Base-by-base conservation (phyloP, 2,888 invertebrate genomes). In the Anodontia alba region DNA sequence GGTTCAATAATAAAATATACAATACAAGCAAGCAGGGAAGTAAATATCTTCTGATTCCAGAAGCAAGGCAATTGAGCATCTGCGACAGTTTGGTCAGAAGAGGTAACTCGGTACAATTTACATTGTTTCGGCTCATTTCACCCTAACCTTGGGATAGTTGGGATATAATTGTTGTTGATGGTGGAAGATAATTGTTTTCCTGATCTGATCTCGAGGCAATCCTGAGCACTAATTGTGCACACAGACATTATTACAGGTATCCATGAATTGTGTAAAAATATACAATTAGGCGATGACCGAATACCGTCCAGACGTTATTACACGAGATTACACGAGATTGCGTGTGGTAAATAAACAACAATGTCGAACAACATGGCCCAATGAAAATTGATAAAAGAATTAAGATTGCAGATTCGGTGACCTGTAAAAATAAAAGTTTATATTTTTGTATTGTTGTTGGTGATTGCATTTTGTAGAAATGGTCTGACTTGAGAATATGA, bases 261-360 rank as follows among this genome's bases (percentile, higher is more conserved):
- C 15, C 12, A 26, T 20, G 17, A 31, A 33, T 29, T 62, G 7
- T 62, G 33, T 31, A 33, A 23, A 29, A 62, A 62, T 62, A 62
- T 62, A 33, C 33, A 33, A 33, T 62, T 62, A 62, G 33, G 33
- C 8, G 33, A 29, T 20, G 31, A 62, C 29, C 62, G 29, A 5
- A 33, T 33, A 33, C 62, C 33, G 33, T 31, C 62, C 62, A 62
- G 62, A 62, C 62, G 33, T 62, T 20, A 62, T 62, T 62, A 62
- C 20, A 20, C 31, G 33, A 62, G 33, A 62, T 62, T 62, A 62
- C 20, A 5, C 31, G 33, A 62, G 33, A 62, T 62, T 62, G 62
- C 33, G 62, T 33, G 62, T 33, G 20, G 29, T 62, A 62, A 62
- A 62, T 33, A 62, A 62, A 62, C 29, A 62, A 62, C 57, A 23